These are phyloP conservation scores for Lamproptera curius DNA, from an alignment of 2,888 invertebrate genomes.

Conservation along the genomic window DNA sequence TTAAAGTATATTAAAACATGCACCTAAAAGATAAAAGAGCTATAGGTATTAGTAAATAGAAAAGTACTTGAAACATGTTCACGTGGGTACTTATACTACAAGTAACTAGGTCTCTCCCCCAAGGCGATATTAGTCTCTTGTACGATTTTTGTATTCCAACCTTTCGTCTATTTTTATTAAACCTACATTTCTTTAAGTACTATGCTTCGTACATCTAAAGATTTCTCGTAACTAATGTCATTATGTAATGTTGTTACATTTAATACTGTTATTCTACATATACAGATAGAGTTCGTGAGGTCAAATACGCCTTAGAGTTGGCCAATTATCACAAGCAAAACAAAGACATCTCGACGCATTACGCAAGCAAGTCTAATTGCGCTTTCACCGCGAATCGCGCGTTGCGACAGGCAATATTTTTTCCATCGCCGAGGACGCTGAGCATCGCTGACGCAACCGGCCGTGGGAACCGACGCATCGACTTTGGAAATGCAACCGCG, in stretches of 20 bases:
- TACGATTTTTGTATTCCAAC: too few relatives aligned
- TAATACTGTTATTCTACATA: too few relatives aligned
- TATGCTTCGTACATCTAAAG: background rate
- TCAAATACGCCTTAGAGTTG: background rate
- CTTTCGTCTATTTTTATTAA: too few relatives aligned
- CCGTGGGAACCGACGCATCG: constrained; percentile 21
- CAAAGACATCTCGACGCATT: constrained; percentile 32
- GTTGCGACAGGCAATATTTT: constrained; percentile 40
- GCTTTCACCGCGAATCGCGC: constrained; percentile 37
- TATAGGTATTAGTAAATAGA: too few relatives aligned
- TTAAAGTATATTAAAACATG: too few relatives aligned
- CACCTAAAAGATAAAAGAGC: too few relatives aligned
- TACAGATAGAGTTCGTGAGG: too few relatives aligned
- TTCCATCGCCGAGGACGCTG: constrained; percentile 30
- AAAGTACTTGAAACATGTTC: too few relatives aligned
- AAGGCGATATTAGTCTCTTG: too few relatives aligned
- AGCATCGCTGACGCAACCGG: constrained; percentile 21
- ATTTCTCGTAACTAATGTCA: background rate
- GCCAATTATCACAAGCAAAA: background rate
- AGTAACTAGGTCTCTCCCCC: too few relatives aligned
- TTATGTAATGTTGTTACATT: background rate
- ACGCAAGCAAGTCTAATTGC: constrained; percentile 43
- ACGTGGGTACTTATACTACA: too few relatives aligned
- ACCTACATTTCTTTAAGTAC: too few relatives aligned
- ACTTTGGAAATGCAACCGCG: background rate